phyloP scores from a whole-genome alignment of 2,113 vertebrate species.

The Boleophthalmus pectinirostris region DNA sequence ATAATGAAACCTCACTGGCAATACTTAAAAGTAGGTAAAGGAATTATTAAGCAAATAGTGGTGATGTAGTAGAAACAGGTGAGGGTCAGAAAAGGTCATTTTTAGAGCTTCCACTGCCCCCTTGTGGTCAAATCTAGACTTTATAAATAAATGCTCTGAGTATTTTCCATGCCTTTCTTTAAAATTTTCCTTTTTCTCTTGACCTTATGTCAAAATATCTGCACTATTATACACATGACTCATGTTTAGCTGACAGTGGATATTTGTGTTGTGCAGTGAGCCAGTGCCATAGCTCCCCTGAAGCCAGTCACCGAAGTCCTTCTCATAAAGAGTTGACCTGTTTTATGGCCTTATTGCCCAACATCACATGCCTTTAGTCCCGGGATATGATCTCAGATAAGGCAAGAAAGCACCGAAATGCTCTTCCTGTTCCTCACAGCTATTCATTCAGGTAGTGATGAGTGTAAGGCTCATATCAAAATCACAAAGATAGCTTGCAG shows the following conservation, averaged over 20 bases:
- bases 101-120: not conserved
- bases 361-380: conserved; percentile 76
- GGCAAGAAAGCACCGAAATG: conserved; percentile 56
- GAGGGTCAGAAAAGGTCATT: conserved; percentile 2
- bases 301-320: conserved; percentile 36
- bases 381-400: conserved; percentile 78
- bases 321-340: conserved; percentile 69
- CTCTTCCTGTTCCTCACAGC: conserved; percentile 29
- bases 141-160: not conserved
- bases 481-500: not conserved
- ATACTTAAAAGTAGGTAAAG: not conserved
- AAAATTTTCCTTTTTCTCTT: not conserved
- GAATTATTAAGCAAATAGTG: not conserved
- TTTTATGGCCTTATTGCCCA: conserved; percentile 76
- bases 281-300: conserved; percentile 21
- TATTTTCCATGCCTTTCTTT: not conserved
- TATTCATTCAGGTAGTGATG: conserved; percentile 11
- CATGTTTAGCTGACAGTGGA: not conserved
- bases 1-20: not conserved
- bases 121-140: not conserved
- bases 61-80: not conserved
- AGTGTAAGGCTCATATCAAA: not conserved
- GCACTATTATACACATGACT: not conserved
- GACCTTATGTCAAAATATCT: not conserved
- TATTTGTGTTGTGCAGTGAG: conserved; percentile 1